Evolutionary conservation across 2,888 invertebrate species (phyloP).

Genomic region (Disparrhopalites patrizii): DNA sequence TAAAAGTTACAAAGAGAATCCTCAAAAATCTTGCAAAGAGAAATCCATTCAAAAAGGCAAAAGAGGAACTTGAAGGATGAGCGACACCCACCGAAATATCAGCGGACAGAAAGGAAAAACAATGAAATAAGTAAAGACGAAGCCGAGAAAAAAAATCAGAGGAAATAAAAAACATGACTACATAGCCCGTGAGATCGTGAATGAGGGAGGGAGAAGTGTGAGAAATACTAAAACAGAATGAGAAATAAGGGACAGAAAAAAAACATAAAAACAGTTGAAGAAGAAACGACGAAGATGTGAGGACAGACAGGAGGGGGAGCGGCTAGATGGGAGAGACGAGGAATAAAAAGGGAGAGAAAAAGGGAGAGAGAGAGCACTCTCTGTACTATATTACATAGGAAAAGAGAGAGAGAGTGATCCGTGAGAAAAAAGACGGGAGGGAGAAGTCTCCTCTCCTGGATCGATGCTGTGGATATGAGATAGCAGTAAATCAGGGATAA

Average conservation of each 20-base stretch:
- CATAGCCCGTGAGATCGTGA: too few relatives aligned
- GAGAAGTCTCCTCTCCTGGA: conserved; percentile 21
- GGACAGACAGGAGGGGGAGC: conserved; percentile 24
- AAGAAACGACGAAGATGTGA: conserved; percentile 3
- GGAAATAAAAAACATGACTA: too few relatives aligned
- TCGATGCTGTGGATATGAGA: conserved; percentile 48
- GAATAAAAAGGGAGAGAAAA: too few relatives aligned
- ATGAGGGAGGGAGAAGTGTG: background rate
- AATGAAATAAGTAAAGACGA: too few relatives aligned
- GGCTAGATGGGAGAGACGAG: too few relatives aligned
- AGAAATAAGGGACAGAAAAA: background rate
- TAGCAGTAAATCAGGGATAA: conserved; percentile 49
- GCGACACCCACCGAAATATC: too few relatives aligned
- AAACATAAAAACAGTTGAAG: background rate
- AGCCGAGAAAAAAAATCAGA: too few relatives aligned
- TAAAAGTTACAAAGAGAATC: too few relatives aligned
- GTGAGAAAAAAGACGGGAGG: background rate
- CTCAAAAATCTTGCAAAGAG: too few relatives aligned
- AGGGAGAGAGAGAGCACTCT: conserved; percentile 8
- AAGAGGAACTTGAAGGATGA: too few relatives aligned
- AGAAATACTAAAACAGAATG: background rate
- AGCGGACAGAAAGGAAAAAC: too few relatives aligned
- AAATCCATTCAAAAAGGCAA: too few relatives aligned
- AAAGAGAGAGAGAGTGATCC: background rate
- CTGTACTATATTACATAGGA: background rate